Conservation (phyloP, 2,888 invertebrate genomes). For the Chydorus sphaericus region DNA sequence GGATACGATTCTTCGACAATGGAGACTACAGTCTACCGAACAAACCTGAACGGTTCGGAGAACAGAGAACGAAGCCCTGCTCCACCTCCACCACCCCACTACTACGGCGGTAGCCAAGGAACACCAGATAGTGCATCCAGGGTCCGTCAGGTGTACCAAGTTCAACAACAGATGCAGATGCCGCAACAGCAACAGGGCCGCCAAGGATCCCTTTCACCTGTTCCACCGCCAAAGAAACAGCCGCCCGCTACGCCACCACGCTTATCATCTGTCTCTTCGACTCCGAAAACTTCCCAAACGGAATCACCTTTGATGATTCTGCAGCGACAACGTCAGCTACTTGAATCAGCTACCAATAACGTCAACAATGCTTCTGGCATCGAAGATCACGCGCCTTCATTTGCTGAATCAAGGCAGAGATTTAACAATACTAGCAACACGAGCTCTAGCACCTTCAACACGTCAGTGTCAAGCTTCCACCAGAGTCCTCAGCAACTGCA, state of each 20-base stretch:
- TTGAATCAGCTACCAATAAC: conserved; percentile 1
- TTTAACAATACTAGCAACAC: conserved; percentile 6
- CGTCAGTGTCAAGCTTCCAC: background rate
- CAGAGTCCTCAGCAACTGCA: background rate
- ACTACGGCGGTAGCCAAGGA: background rate
- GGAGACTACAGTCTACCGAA: conserved; percentile 3
- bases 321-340: conserved; percentile 4
- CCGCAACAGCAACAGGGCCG: background rate
- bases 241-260: conserved; percentile 14
- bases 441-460: conserved; percentile 6
- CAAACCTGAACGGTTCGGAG: conserved; percentile 11
- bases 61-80: conserved; percentile 8
- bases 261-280: background rate
- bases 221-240: conserved; percentile 6
- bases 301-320: conserved; percentile 7
- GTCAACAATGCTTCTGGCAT: background rate
- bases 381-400: conserved; percentile 8
- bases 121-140: background rate
- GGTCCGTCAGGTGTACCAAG: background rate
- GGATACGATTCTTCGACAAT: conserved; percentile 42
- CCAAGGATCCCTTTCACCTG: conserved; percentile 7
- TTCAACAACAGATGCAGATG: conserved; percentile 1
- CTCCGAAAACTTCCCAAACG: background rate
- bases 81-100: background rate
- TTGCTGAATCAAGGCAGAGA: conserved; percentile 10